Evolutionary conservation across 2,888 invertebrate species (phyloP), one percentile per base, ranked within the genome.

Genomic region (Drosophila testacea): DNA sequence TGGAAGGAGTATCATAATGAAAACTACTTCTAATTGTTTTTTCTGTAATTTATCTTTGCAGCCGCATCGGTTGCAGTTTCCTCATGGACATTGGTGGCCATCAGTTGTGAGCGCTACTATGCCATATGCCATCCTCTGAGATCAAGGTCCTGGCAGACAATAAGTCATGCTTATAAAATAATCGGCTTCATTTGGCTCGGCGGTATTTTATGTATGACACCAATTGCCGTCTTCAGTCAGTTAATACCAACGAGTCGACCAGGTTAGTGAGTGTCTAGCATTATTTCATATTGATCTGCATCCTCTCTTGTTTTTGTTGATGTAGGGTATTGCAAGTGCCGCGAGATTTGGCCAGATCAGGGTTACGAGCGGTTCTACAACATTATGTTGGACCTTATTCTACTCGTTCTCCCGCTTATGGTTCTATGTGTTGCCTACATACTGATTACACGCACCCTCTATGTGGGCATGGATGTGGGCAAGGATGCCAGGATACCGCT

Each of bases 71-170:
- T 96, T 46, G 94, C 95, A 2, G 96, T 96, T 10, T 95, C 95
- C 22, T 96, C 95, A 4, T 96, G 96, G 94, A 96, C 96, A 0
- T 90, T 96, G 76, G 96, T 96, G 34, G 95, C 95, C 52, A 96
- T 96, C 77, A 96, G 96, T 6, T 94, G 96, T 81, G 96, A 96
- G 90, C 93, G 96, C 11, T 96, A 96, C 91, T 96, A 95, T 91
- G 96, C 96, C 74, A 96, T 96, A 82, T 96, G 96, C 88, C 95
- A 95, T 90, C 96, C 96, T 0, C 91, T 96, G 47, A 93, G 95
- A 63, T 96, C 96, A 1, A 92, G 96, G 32, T 93, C 95, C 69
- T 96, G 96, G 96, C 96, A 96, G 92, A 96, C 96, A 0, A 92
- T 95, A 69, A 94, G 94, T 56, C 96, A 96, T 92, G 95, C 96